Conservation (phyloP, 2,888 invertebrate genomes). For the Stenolophus ochropezus region DNA sequence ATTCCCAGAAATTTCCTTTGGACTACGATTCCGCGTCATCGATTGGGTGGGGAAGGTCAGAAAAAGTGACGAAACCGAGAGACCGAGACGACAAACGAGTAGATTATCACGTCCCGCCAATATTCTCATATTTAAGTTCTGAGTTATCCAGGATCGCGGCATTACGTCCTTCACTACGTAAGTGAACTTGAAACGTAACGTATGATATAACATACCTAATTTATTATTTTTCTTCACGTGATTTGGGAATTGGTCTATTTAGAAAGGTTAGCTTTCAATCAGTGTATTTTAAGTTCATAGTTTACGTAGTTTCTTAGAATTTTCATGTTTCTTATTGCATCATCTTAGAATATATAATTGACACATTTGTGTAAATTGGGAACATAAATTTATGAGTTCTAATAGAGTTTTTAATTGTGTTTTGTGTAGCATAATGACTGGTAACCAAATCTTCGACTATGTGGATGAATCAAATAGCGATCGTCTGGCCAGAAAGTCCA, state of each 20-base stretch:
- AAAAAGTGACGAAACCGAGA: neutral
- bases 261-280: constrained; percentile 6
- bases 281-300: neutral
- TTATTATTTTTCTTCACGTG: constrained; percentile 20
- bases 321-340: constrained; percentile 1
- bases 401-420: neutral
- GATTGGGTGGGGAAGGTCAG: neutral
- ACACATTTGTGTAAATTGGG: neutral
- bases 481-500: constrained; percentile 80
- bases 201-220: neutral
- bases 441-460: constrained; percentile 73
- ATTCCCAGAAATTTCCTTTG: neutral
- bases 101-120: constrained; percentile 39
- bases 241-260: neutral
- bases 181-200: constrained; percentile 30
- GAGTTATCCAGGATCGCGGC: constrained; percentile 4
- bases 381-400: neutral
- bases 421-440: constrained; percentile 69
- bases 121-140: constrained; percentile 36
- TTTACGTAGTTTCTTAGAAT: neutral
- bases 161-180: neutral
- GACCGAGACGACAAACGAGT: constrained; percentile 30
- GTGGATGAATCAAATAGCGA: constrained; percentile 76
- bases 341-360: constrained; percentile 3
- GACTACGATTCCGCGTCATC: neutral